Evolutionary conservation across 2,888 invertebrate species (phyloP), one percentile per base, ranked within the genome.

Genomic region (Drosophila crucigera): DNA sequence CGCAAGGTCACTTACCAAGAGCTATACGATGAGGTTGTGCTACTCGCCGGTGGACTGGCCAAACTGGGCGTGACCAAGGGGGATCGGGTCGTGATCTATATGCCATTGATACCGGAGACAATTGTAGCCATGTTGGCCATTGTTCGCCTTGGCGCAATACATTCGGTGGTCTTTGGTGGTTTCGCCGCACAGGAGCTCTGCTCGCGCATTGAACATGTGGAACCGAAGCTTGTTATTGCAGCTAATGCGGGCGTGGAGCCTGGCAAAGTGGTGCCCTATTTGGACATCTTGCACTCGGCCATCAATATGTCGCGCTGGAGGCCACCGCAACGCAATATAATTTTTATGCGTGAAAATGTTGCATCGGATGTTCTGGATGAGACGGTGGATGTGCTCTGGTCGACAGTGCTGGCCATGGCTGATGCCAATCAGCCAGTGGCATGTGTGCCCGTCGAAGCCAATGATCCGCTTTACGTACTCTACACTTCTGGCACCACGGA

Each of bases 161-260:
- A 99, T 92, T 98, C 98, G 0, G 97, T 98, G 0, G 98, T 99
- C 0, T 99, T 99, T 94, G 99, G 98, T 91, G 98, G 98, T 56
- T 98, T 98, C 91, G 98, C 98, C 1, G 97, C 98, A 0, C 95
- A 96, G 77, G 98, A 99, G 92, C 94, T 99, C 10, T 95, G 97
- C 50, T 95, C 96, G 0, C 95, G 98, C 76, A 98, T 99, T 63
- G 96, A 97, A 87, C 98, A 99, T 91, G 96, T 97, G 0, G 95
- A 97, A 92, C 98, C 99, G 0, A 97, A 97, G 86, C 95, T 98
- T 6, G 96, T 99, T 35, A 96, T 99, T 39, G 97, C 97, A 1
- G 97, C 98, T 0, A 98, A 97, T 93, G 98, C 97, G 91, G 98
- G 98, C 1, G 95, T 98, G 16, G 98, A 99, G 92, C 98, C 98